Base-by-base conservation (phyloP, 2,888 invertebrate genomes). In the Xestoiulus laeticollis region DNA sequence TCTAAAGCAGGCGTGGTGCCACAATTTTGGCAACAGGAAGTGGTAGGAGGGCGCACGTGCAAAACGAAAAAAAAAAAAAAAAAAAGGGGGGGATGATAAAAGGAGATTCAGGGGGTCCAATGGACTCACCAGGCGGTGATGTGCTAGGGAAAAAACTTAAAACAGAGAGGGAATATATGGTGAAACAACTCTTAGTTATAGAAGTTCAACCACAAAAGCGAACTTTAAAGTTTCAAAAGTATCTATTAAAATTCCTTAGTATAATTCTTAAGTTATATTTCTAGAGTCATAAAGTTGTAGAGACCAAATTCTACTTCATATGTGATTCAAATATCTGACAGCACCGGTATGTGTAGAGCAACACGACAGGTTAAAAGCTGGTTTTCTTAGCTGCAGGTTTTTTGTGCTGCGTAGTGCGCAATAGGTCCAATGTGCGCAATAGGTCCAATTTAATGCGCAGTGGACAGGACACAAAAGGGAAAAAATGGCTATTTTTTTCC, bases 1-100 rank as follows among this genome's bases (percentile, higher is more conserved):
- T 84, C 33, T 22, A 8, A 6, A 33, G 38, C 84, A 84, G 84
- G 84, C 84, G 84, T 84, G 84, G 84, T 84, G 84, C 84, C 84
- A 84, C 83, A 83, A 30, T 83, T 30, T 83, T 84, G 84, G 84
- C 14, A 38, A 84, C 38, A 84, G 38, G 38, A 84, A 84, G 33
- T 84, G 84, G 84, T 68, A 22, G 59, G 59, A 68, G 59, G 59
- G 22, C 59, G 84, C 84, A 32, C 84, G 84, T 38, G 84, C 19
- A 84, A 84, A 84, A 84, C 26, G 8, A 32, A 32, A 84, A 84
- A 84, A n/a, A 38, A 12, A 84, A 68, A 68, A 26, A 68, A 22
- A 68, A 68, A 6, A 8, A n/a, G 68, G n/a, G n/a, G n/a, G n/a
- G n/a, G n/a, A n/a, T 6, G 59, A 68, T 68, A 68, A 68, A 68